Conservation (phyloP, 2,888 invertebrate genomes). For the Zaprionus obscuricornis region DNA sequence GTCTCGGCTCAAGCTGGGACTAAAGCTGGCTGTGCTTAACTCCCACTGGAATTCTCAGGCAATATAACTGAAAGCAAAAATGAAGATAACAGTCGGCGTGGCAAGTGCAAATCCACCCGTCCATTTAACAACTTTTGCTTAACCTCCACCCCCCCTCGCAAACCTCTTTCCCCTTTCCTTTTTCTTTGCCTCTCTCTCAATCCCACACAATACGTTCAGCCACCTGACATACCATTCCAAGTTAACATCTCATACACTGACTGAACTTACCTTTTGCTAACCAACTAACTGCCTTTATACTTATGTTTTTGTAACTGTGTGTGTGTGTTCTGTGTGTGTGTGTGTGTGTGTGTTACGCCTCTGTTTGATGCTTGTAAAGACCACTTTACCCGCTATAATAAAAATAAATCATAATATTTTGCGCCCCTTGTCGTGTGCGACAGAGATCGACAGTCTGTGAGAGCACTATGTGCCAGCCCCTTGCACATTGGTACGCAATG, state of each 20-base stretch:
- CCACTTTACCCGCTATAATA: conserved; percentile 82
- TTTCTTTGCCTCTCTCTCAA: neutral
- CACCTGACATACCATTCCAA: conserved; percentile 45
- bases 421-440: conserved; percentile 49
- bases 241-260: conserved; percentile 21
- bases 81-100: conserved; percentile 78
- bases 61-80: conserved; percentile 82
- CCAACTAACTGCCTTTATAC: conserved; percentile 77
- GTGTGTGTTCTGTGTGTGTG: conserved; percentile 4
- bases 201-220: conserved; percentile 11
- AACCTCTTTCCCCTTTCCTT: neutral
- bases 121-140: conserved; percentile 80
- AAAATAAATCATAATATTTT: conserved; percentile 83
- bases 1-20: conserved; percentile 18
- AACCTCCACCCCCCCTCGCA: conserved; percentile 1
- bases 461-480: conserved; percentile 27
- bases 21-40: conserved; percentile 23
- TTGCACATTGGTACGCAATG: conserved; percentile 45
- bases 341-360: conserved; percentile 39
- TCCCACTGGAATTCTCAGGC: conserved; percentile 81
- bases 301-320: conserved; percentile 24
- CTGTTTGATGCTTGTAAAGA: conserved; percentile 81
- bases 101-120: conserved; percentile 83
- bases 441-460: conserved; percentile 15
- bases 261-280: conserved; percentile 57